Evolutionary conservation across 2,113 vertebrate genomes (phyloP).

Genomic region (Gorsachius goisagi): DNA sequence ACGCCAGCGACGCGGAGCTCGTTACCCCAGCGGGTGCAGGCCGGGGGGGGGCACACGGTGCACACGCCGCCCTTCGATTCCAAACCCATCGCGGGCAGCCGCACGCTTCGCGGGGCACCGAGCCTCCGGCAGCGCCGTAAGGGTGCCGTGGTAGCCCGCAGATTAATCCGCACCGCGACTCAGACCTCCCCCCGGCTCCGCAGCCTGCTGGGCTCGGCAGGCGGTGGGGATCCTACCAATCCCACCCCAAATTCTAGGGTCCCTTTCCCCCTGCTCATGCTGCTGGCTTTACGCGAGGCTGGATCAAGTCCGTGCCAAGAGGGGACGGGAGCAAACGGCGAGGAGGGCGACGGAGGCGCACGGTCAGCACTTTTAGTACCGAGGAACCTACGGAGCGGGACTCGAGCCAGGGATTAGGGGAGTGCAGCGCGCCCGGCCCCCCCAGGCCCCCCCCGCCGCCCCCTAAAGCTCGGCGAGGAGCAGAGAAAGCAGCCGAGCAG

Average conservation of each 20-base stretch:
- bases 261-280: neutral
- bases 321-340: neutral
- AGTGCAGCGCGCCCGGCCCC: neutral
- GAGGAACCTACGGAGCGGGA: neutral
- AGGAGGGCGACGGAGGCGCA: neutral
- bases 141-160: neutral
- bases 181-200: neutral
- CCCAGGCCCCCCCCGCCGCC: rapidly evolving
- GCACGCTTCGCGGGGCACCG: rapidly evolving
- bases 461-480: neutral
- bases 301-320: neutral
- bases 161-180: neutral
- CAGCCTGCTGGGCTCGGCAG: neutral
- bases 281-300: neutral
- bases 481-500: neutral
- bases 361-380: neutral
- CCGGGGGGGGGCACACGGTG: rapidly evolving
- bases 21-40: neutral
- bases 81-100: neutral
- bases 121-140: neutral
- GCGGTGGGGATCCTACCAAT: neutral
- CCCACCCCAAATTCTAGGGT: neutral
- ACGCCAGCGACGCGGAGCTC: rapidly evolving
- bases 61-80: rapidly evolving
- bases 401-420: neutral